phyloP scores from a whole-genome alignment of 2,113 vertebrate species.

The Leucopsar rothschildi region DNA sequence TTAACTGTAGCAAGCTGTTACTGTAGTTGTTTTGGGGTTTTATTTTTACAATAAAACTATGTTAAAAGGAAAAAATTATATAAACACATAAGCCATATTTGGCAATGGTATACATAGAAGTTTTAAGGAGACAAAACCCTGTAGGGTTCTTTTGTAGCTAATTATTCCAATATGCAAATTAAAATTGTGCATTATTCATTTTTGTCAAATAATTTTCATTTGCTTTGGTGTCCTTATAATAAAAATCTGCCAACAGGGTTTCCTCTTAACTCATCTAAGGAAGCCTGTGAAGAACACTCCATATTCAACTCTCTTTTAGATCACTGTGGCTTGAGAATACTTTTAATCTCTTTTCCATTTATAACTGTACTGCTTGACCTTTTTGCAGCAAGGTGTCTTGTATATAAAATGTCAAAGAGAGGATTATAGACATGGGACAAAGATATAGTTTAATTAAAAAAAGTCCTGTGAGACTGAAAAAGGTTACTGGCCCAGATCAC shows the following conservation, averaged over 20 bases:
- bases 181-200: conserved; percentile 63
- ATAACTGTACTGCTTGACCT: conserved; percentile 85
- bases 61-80: conserved; percentile 63
- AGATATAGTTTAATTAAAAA: conserved; percentile 87
- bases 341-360: conserved; percentile 87
- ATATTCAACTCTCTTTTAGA: conserved; percentile 79
- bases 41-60: conserved; percentile 62
- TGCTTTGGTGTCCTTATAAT: conserved; percentile 67
- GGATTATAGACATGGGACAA: conserved; percentile 84
- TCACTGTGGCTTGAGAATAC: conserved; percentile 81
- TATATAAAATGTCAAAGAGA: conserved; percentile 85
- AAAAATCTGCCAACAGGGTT: conserved; percentile 72
- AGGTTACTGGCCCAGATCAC: conserved; percentile 82
- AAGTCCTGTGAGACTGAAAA: conserved; percentile 81
- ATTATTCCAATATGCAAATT: conserved; percentile 60
- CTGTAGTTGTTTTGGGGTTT: conserved; percentile 40
- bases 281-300: conserved; percentile 72
- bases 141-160: conserved; percentile 37
- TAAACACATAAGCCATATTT: conserved; percentile 36
- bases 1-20: conserved; percentile 44
- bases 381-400: conserved; percentile 82
- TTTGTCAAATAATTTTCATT: conserved; percentile 68
- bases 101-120: conserved; percentile 24
- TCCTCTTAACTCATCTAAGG: conserved; percentile 66
- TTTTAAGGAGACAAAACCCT: conserved; percentile 48